Conservation (phyloP, 2,113 vertebrate genomes). For the Nesoenas mayeri region DNA sequence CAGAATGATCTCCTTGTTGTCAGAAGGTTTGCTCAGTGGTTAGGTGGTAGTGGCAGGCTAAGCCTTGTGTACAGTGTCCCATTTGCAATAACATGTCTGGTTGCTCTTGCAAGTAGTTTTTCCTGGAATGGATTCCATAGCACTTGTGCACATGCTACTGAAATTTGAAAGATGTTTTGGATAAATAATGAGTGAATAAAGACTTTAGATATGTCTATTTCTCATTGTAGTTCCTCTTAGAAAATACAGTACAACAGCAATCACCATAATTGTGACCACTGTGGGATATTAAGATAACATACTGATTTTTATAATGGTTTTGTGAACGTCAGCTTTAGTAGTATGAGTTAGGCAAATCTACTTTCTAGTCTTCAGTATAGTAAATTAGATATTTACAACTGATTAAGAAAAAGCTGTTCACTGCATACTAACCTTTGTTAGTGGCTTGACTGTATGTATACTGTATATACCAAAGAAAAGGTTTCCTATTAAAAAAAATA, state of each 20-base stretch:
- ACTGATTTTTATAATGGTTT: slow-evolving; percentile 43
- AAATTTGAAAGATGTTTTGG: neutral
- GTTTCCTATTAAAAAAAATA: neutral
- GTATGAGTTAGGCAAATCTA: neutral
- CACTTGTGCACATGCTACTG: neutral
- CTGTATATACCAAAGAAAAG: neutral
- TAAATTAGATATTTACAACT: slow-evolving; percentile 6
- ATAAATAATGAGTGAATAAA: neutral
- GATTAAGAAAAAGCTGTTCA: neutral
- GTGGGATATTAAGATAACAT: slow-evolving; percentile 7
- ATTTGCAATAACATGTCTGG: neutral
- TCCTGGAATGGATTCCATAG: neutral
- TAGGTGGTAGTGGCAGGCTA: neutral
- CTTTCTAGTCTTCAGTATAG: neutral
- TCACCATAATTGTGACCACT: slow-evolving; percentile 35
- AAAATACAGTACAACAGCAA: neutral
- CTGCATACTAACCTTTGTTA: neutral
- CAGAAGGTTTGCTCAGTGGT: neutral
- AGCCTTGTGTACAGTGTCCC: neutral
- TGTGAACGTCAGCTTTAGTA: slow-evolving; percentile 5
- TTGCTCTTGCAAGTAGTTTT: neutral
- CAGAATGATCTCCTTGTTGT: neutral
- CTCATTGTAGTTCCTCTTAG: neutral
- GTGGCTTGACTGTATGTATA: neutral
- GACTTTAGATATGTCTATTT: neutral